Evolutionary conservation across 1,140 invertebrate species (phyloP), one percentile per base, ranked within the genome.

Genomic region (Aethina tumida): DNA sequence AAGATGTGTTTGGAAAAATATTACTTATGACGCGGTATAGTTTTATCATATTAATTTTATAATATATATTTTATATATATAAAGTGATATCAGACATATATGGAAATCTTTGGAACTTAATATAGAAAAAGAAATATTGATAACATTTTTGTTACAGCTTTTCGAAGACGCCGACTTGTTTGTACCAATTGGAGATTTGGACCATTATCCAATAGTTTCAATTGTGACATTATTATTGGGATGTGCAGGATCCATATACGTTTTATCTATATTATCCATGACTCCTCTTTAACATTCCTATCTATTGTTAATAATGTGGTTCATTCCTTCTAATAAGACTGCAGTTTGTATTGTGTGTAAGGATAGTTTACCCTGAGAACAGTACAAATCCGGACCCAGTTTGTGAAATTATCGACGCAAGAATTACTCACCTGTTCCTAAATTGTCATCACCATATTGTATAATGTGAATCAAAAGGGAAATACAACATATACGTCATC

Each of bases 211-310:
- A 1, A 25, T 58, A 24, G 60, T 65, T 1, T 50, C 59, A 10
- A 51, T 63, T 15, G 43, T 59, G 16, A 57, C 63, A 2, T 45
- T 59, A 21, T 30, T 63, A 13, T 43, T 63, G 15, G 60, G 60
- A n/a, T 65, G 62, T 50, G 49, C 48, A 29, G 63, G 62, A 8
- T 64, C 60, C 36, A 60, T 64, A 47, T 65, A 64, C 41, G 47
- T 61, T 9, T 50, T 63, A 26, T 58, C 53, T 14, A 27, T 59
- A 35, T 47, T 57, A 43, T 55, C 53, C 25, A 45, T 46, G 22
- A 24, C 35, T n/a, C 24, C 22, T 16, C 12, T 36, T n/a, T 36
- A 12, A 36, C n/a, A n/a, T n/a, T n/a, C n/a, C n/a, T n/a, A n/a
- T n/a, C n/a, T n/a, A n/a, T n/a, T n/a, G n/a, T n/a, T n/a, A n/a